Conservation (phyloP, 2,797 vertebrate genomes). For the Schizopygopsis malacanthus region DNA sequence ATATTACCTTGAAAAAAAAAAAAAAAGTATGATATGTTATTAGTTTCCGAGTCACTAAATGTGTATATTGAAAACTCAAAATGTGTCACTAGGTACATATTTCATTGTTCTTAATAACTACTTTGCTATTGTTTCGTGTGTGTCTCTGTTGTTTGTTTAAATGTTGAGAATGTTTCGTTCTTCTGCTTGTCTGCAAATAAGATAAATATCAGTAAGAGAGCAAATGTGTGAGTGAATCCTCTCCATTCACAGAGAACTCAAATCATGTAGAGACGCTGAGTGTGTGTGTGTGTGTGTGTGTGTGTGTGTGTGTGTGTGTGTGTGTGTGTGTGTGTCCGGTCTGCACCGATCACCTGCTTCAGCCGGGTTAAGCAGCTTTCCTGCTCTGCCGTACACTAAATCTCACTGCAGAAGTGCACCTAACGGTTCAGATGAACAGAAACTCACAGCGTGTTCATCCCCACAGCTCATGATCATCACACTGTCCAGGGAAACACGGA, state of each 20-base stretch:
- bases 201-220: neutral
- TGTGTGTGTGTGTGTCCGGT: too few relatives aligned
- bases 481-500: neutral
- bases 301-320: too few relatives aligned
- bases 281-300: neutral
- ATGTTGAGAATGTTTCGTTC: neutral
- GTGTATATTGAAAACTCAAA: too few relatives aligned
- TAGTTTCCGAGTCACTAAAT: too few relatives aligned
- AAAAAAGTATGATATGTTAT: too few relatives aligned
- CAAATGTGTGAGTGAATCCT: neutral
- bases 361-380: slow-evolving; percentile 27
- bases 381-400: neutral
- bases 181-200: neutral
- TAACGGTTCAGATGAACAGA: neutral
- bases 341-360: neutral
- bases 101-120: neutral
- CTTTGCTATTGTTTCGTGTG: neutral
- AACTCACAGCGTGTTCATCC: neutral
- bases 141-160: neutral
- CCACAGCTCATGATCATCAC: slow-evolving; percentile 6
- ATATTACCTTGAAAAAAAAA: too few relatives aligned
- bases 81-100: too few relatives aligned
- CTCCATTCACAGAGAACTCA: neutral
- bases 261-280: neutral
- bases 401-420: neutral